A percentile compares a stretch with the other conserved stretches of the same genome.
Conservation (phyloP, 2,888 invertebrate species). For the Limnephilus marmoratus region DNA sequence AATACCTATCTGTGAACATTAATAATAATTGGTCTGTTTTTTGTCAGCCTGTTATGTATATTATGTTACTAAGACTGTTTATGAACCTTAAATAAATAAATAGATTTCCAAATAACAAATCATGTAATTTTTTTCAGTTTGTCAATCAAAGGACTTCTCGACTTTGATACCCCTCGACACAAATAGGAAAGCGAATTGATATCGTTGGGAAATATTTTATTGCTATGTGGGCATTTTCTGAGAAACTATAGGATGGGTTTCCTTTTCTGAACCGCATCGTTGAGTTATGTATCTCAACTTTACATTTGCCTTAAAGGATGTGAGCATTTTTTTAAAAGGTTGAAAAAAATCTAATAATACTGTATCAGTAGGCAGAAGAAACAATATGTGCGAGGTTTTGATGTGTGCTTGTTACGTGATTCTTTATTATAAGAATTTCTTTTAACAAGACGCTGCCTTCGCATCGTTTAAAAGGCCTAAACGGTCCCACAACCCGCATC, state of each 20-base stretch:
- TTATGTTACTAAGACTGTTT: too few relatives aligned
- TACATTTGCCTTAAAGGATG: background rate
- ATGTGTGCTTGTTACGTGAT: slow-evolving; percentile 20
- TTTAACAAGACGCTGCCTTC: slow-evolving; percentile 11
- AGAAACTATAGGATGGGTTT: background rate
- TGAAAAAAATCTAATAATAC: background rate
- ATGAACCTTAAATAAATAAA: too few relatives aligned
- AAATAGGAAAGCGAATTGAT: background rate
- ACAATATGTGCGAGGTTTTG: background rate
- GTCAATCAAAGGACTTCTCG: too few relatives aligned
- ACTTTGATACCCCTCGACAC: too few relatives aligned
- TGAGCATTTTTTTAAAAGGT: background rate
- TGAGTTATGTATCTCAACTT: background rate
- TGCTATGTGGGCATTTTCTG: too few relatives aligned
- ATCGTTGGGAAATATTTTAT: background rate
- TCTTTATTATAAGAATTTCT: background rate
- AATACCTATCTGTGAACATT: too few relatives aligned
- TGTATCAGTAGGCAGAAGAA: background rate
- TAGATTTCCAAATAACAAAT: too few relatives aligned
- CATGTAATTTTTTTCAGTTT: too few relatives aligned
- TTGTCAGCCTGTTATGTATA: too few relatives aligned
- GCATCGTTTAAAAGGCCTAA: slow-evolving; percentile 29
- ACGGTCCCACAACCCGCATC: slow-evolving; percentile 26
- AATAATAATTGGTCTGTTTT: too few relatives aligned
- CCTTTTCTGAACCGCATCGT: background rate